Conservation (phyloP, 2,888 invertebrate genomes). For the Leucophenga montana region DNA sequence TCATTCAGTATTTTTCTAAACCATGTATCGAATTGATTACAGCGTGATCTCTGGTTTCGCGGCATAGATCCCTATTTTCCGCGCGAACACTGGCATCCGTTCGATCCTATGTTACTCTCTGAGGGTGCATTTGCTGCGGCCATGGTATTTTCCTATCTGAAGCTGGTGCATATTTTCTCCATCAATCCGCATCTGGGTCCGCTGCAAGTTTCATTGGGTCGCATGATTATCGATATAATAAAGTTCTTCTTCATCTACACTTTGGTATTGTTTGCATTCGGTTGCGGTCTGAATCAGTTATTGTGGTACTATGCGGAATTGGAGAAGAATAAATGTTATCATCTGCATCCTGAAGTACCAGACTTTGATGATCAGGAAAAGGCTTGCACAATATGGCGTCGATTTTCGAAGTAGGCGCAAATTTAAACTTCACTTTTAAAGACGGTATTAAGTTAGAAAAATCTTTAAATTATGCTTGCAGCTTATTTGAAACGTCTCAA, state of each 20-base stretch:
- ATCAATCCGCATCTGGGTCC: conserved; percentile 97
- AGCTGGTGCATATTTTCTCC: conserved; percentile 96
- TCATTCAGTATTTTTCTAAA: background rate
- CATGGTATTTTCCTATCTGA: conserved; percentile 96
- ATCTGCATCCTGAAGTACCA: conserved; percentile 80
- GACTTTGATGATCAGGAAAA: conserved; percentile 90
- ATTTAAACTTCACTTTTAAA: background rate
- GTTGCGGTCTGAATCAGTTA: conserved; percentile 94
- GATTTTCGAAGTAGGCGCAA: conserved; percentile 85
- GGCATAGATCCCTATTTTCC: conserved; percentile 88
- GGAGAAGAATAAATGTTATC: conserved; percentile 90
- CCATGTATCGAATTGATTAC: conserved; percentile 10
- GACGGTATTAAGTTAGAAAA: too few relatives aligned
- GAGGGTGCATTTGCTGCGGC: conserved; percentile 96
- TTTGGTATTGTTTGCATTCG: conserved; percentile 93
- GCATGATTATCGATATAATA: conserved; percentile 95
- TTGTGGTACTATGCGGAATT: conserved; percentile 94
- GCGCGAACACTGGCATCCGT: conserved; percentile 93
- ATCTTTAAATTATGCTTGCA: conserved; percentile 73
- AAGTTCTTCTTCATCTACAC: conserved; percentile 97
- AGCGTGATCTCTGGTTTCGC: conserved; percentile 80
- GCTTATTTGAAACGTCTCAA: conserved; percentile 97
- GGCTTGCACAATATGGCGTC: conserved; percentile 88
- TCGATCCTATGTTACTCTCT: conserved; percentile 94
- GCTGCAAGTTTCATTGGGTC: conserved; percentile 90